Base-by-base conservation (phyloP, 1,140 invertebrate genomes). In the Medauroidea extradentata region DNA sequence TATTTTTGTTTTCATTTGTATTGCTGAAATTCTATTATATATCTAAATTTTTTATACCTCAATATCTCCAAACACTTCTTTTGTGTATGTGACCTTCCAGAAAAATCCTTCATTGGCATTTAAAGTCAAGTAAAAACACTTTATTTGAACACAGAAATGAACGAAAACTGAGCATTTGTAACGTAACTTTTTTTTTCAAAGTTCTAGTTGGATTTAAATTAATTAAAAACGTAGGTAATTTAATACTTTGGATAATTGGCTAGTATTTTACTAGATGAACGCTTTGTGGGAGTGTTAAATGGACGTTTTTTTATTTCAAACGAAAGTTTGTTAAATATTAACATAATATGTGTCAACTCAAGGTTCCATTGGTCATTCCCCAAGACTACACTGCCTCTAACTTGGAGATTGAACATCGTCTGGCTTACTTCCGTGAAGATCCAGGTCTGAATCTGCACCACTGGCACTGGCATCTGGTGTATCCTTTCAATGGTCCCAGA, bases 361-460 rank as follows among this genome's bases (percentile, higher is more conserved):
- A 62, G 57, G 19, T 57, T 2, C 60, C 65, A 2, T 27, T 67
- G 11, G 59, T 43, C 13, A 54, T 68, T 24, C 60, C 60, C 13
- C 51, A 23, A 23, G 58, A 65, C 25, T 62, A 59, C 41, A 65
- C 72, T 1, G 70, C 67, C 2, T 65, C 69, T 3, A 66, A 72
- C 60, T 42, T 68, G 21, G 68, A 75, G 23, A 51, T 60, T 7
- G 75, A 77, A 61, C 72, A 75, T 57, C 60, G 65, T 3, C 19
- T 76, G 14, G 70, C 75, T 11, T 77, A 77, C 57, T 77, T 72
- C 65, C 61, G 75, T 0, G 75, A 77, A 60, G 75, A 69, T 64
- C 60, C 67, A 19, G 67, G 73, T 13, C 61, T 78, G 42, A 78
- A 78, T 58, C 60, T 68, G 38, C 68, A 71, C 53, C 73, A 75